Evolutionary conservation across 2,113 vertebrate species (phyloP).

Genomic region (Eudyptes chrysolophus): DNA sequence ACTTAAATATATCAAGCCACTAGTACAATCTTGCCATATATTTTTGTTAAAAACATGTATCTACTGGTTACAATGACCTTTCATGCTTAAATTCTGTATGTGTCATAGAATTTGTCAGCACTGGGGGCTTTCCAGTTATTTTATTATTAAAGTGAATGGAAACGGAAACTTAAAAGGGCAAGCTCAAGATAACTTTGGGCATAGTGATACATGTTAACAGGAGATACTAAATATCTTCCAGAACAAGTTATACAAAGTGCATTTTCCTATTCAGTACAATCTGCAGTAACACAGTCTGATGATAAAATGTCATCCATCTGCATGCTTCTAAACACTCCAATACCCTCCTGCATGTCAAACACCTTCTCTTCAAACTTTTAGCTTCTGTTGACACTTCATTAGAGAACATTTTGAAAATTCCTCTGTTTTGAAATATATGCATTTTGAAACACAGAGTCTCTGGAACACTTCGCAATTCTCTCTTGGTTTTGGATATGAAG

Average conservation of each 20-base stretch:
- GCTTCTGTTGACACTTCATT: constrained; percentile 22
- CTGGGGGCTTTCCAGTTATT: constrained; percentile 43
- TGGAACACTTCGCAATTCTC: neutral
- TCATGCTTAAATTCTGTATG: neutral
- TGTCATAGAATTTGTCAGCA: constrained; percentile 35
- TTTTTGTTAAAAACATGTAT: neutral
- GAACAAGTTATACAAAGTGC: neutral
- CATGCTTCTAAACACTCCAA: neutral
- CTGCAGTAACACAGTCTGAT: neutral
- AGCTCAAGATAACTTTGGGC: neutral
- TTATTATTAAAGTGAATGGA: constrained; percentile 15
- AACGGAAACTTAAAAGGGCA: constrained; percentile 55
- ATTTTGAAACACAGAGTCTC: neutral
- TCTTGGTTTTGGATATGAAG: neutral
- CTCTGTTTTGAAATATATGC: neutral
- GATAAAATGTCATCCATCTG: constrained; percentile 47
- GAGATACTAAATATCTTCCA: constrained; percentile 25
- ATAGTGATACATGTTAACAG: neutral
- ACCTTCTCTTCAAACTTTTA: neutral
- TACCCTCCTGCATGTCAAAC: neutral
- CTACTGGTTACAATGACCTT: constrained; percentile 31
- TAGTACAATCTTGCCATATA: neutral
- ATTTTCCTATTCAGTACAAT: neutral
- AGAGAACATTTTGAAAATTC: constrained; percentile 9
- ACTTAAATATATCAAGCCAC: constrained; percentile 9